Evolutionary conservation across 2,113 vertebrate genomes (phyloP).

Genomic region (Grammomys surdaster): DNA sequence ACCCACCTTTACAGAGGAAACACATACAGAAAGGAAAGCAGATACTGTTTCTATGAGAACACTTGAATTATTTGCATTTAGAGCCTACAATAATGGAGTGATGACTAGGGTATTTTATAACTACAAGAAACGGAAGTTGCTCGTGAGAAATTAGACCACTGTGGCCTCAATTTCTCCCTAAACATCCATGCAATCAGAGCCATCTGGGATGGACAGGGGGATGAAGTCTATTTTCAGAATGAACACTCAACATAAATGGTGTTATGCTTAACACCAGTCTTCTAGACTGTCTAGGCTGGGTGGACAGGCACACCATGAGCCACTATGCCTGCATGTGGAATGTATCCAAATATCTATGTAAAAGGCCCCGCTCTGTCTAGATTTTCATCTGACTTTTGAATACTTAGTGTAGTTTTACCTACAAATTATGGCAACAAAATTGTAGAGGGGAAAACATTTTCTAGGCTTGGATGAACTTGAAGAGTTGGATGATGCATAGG

Average conservation of each 20-base stretch:
- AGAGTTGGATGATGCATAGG: neutral
- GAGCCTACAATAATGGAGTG: neutral
- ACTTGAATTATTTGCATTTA: neutral
- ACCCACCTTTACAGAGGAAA: neutral
- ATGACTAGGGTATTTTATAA: neutral
- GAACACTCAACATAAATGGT: neutral
- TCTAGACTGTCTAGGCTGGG: neutral
- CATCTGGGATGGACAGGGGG: neutral
- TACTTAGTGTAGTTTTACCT: neutral
- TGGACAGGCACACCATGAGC: neutral
- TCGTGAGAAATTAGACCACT: conserved; percentile 12
- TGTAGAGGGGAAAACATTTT: neutral
- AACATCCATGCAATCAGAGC: neutral
- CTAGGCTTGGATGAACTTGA: neutral
- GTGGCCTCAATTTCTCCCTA: neutral
- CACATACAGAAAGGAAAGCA: neutral
- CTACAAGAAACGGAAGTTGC: neutral
- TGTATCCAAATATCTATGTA: neutral
- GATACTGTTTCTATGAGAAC: neutral
- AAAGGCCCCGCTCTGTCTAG: neutral
- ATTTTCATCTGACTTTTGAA: neutral
- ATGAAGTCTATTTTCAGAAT: neutral
- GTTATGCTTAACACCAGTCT: neutral
- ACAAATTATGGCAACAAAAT: neutral
- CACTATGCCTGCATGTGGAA: neutral